These are phyloP conservation scores for Acromyrmex echinatior DNA, from an alignment of 1,140 invertebrate genomes.

Conservation along the genomic window DNA sequence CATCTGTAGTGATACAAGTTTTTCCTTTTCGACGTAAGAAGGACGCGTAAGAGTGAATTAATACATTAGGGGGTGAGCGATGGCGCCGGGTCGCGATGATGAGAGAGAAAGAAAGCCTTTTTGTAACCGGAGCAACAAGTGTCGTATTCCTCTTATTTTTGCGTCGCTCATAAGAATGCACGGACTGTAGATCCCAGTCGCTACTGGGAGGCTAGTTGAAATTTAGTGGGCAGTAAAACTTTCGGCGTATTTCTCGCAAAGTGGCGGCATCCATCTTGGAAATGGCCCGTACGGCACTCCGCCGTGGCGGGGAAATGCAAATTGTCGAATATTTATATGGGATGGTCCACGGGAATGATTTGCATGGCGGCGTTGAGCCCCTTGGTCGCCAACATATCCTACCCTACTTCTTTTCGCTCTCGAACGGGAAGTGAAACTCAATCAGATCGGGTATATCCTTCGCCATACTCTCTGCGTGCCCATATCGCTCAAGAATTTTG, in stretches of 20 bases:
- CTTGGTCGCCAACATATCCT: constrained; percentile 33
- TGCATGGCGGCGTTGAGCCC: constrained; percentile 67
- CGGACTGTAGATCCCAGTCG: constrained; percentile 23
- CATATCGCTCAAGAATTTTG: constrained; percentile 50
- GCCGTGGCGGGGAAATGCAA: constrained; percentile 77
- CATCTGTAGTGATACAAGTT: constrained; percentile 1
- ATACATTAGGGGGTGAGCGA: constrained; percentile 16
- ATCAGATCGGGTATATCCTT: constrained; percentile 58
- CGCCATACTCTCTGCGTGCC: background rate
- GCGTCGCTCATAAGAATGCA: constrained; percentile 68
- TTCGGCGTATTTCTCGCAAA: constrained; percentile 81
- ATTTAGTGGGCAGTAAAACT: constrained; percentile 83
- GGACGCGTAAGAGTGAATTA: constrained; percentile 37
- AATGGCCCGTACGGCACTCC: constrained; percentile 76
- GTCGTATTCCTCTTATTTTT: constrained; percentile 79
- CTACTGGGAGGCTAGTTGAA: constrained; percentile 76
- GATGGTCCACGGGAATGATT: constrained; percentile 76
- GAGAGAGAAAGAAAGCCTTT: constrained; percentile 41
- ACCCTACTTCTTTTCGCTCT: constrained; percentile 42
- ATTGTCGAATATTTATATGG: constrained; percentile 81
- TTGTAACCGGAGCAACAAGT: constrained; percentile 79
- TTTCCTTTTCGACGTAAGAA: constrained; percentile 5
- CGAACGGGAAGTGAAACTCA: constrained; percentile 60
- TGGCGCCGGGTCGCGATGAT: background rate
- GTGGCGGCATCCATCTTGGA: constrained; percentile 82